Conservation (phyloP, 1,140 invertebrate species). For the Pseudomyrmex pallidus region DNA sequence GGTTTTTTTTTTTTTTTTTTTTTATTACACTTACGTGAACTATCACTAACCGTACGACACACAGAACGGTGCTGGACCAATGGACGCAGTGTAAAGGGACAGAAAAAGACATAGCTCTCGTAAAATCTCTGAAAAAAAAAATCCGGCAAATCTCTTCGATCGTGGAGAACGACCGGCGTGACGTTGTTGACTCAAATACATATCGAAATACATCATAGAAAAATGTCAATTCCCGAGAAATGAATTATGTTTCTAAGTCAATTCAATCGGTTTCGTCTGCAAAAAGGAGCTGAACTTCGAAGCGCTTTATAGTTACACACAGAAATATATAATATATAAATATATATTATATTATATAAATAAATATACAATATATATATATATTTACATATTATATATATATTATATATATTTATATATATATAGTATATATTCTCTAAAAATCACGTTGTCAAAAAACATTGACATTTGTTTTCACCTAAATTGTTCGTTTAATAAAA, state of each 20-base stretch:
- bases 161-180: background rate
- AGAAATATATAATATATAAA: too few relatives aligned
- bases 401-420: too few relatives aligned
- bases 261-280: background rate
- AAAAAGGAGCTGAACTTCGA: background rate
- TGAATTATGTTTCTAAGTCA: background rate
- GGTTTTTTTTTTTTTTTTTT: background rate
- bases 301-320: too few relatives aligned
- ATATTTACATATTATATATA: too few relatives aligned
- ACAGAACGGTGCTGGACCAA: conserved; percentile 66
- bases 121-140: background rate
- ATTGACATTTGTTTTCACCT: too few relatives aligned
- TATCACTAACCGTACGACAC: conserved; percentile 76
- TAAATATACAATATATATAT: too few relatives aligned
- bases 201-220: background rate
- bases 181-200: background rate
- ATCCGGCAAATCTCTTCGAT: background rate
- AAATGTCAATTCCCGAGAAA: conserved; percentile 34
- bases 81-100: conserved; percentile 31
- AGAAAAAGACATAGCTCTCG: background rate
- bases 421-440: too few relatives aligned
- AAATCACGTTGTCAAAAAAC: too few relatives aligned
- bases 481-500: too few relatives aligned
- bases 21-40: conserved; percentile 64
- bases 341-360: too few relatives aligned